These are phyloP conservation scores for Xylota segnis DNA, from an alignment of 2,888 invertebrate species.

Conservation along the genomic window DNA sequence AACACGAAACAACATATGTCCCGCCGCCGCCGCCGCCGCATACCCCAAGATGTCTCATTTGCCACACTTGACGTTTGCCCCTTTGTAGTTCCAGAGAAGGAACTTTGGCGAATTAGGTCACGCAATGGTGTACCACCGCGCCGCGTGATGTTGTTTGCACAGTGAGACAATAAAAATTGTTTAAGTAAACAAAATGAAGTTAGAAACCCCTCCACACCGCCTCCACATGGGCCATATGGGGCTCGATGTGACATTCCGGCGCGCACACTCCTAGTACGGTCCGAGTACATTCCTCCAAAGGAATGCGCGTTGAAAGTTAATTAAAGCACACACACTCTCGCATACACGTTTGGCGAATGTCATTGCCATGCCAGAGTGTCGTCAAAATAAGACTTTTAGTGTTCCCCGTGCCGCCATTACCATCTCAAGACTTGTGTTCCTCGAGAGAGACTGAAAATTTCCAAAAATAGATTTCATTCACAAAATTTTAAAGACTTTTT, in stretches of 20 bases:
- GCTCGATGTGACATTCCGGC: slow-evolving; percentile 18
- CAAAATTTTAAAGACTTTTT: slow-evolving; percentile 43
- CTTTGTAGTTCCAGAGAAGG: slow-evolving; percentile 10
- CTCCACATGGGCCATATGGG: slow-evolving; percentile 34
- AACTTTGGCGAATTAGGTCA: slow-evolving; percentile 51
- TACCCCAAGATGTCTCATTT: slow-evolving; percentile 14
- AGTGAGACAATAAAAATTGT: slow-evolving; percentile 37
- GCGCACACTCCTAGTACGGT: slow-evolving; percentile 42
- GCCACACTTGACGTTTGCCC: not conserved
- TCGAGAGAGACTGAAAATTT: slow-evolving; percentile 1
- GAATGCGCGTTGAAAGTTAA: slow-evolving; percentile 68
- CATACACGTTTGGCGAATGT: slow-evolving; percentile 55
- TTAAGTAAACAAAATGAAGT: slow-evolving; percentile 24
- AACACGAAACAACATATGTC: slow-evolving; percentile 2
- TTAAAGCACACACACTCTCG: slow-evolving; percentile 37
- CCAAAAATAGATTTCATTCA: slow-evolving; percentile 72
- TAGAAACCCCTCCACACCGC: too few species aligned
- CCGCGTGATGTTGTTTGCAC: slow-evolving; percentile 40
- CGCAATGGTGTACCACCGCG: slow-evolving; percentile 36
- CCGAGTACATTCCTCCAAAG: slow-evolving; percentile 15
- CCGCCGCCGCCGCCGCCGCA: not conserved
- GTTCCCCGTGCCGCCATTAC: not conserved
- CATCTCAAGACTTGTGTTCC: not conserved
- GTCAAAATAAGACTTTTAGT: not conserved
- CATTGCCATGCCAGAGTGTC: slow-evolving; percentile 9